Evolutionary conservation across 2,797 vertebrate genomes (phyloP), one percentile per base, ranked within the genome.

Genomic region (Diglossa cyanea): DNA sequence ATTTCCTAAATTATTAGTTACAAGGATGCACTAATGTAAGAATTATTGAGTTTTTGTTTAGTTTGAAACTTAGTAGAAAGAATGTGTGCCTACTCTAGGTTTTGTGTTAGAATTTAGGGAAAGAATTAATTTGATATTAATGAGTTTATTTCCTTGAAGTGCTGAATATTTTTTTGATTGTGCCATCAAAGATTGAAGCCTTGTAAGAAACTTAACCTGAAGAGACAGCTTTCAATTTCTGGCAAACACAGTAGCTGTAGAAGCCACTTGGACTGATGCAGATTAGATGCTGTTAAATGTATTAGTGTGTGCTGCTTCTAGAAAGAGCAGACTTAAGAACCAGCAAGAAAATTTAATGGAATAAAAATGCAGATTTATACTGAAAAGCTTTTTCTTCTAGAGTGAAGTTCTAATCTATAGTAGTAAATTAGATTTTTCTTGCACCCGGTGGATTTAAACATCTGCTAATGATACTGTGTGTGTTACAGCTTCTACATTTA

Each of bases 351-450:
- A 80, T 71, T 73, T 86, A 76, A 15, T 80, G 28, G 50, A 63
- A 71, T 65, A 74, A 86, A 87, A 86, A 35, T 42, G 5, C 24
- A 67, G 10, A 60, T 88, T 90, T 80, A 45, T 60, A 67, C 17
- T 80, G 42, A 71, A 86, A 90, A 24, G 10, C 10, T 63, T 92
- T 65, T 93, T 37, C 13, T 67, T 87, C 42, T 90, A 13, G 6
- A 42, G 24, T 82, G 51, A 92, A 67, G 17, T 86, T 93, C 55
- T 74, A 67, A 88, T 74, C 28, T 74, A 13, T 67, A 53, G 30
- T 26, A 51, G 42, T 60, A 60, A 84, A 71, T 71, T 57, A 15
- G 55, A 1, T 67, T 71, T 85, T 82, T 75, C 7, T 7, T 51
- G 3, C 80, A 26, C 81, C 25, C 11, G 5, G 53, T 2, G 7